A percentile compares a stretch with the other conserved stretches of the same genome.
Evolutionary conservation across 2,888 invertebrate genomes (phyloP).

Genomic region (Craniophora ligustri): DNA sequence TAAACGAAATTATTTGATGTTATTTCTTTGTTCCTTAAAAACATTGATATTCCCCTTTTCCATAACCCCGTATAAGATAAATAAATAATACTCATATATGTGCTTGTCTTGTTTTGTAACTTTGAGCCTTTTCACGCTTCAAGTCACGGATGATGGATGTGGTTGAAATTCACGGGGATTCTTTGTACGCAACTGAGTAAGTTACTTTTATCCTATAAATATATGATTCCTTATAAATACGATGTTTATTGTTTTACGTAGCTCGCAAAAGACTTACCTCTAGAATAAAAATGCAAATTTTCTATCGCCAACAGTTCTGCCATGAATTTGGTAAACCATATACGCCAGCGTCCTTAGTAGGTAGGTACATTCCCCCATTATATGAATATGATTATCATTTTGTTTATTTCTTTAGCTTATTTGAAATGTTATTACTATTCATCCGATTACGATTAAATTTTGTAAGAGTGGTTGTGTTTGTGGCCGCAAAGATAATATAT

Average conservation of each 20-base stretch:
- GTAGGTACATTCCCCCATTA: no score
- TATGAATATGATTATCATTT: no score
- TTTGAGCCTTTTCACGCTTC: slow-evolving; percentile 21
- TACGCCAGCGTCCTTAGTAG: no score
- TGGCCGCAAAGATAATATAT: no score
- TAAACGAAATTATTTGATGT: not conserved
- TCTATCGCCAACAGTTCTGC: no score
- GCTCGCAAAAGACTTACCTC: not conserved
- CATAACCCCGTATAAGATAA: slow-evolving; percentile 1
- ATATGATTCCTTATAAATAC: slow-evolving; percentile 2
- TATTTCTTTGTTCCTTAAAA: not conserved
- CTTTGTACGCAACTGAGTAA: slow-evolving; percentile 1
- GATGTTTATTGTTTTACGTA: not conserved
- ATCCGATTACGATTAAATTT: no score
- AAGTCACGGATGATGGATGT: slow-evolving; percentile 18
- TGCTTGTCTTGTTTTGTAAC: slow-evolving; percentile 10
- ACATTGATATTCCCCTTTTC: not conserved
- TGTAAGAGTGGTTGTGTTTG: no score
- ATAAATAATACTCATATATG: slow-evolving; percentile 19
- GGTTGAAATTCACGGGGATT: slow-evolving; percentile 9
- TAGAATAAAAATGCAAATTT: not conserved
- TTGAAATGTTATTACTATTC: no score
- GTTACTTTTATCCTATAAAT: not conserved
- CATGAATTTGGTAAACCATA: no score
- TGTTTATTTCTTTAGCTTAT: no score